Evolutionary conservation across 1,140 invertebrate species (phyloP).

Genomic region (Drosophila auraria): DNA sequence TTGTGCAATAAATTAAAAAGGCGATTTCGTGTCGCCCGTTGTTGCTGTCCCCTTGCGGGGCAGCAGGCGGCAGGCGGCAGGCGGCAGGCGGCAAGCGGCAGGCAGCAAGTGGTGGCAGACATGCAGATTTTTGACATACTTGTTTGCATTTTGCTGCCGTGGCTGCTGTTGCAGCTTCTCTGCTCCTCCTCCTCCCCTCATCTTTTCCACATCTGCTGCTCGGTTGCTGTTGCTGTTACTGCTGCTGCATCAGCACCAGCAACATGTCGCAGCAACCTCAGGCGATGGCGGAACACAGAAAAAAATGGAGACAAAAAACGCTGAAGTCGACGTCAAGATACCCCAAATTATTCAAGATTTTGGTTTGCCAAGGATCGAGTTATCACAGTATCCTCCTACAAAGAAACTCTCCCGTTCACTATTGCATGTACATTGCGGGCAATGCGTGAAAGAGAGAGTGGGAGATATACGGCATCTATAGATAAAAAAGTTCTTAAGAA

Average conservation of each 20-base stretch:
- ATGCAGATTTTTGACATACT: constrained; percentile 84
- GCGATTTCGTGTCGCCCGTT: constrained; percentile 76
- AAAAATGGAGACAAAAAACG: constrained; percentile 18
- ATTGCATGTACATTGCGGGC: no score
- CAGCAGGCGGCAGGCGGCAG: constrained; percentile 16
- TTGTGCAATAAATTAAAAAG: constrained; percentile 84
- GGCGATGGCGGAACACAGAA: constrained; percentile 43
- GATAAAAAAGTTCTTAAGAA: no score
- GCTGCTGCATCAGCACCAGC: constrained; percentile 58
- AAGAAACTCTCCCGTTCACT: no score
- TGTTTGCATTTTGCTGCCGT: constrained; percentile 82
- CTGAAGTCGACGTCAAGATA: constrained; percentile 22
- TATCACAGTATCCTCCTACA: no score
- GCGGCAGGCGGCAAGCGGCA: constrained; percentile 33
- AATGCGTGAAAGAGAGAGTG: no score
- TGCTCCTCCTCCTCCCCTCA: constrained; percentile 8
- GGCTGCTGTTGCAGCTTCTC: constrained; percentile 50
- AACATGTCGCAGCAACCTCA: constrained; percentile 70
- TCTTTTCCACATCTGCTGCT: constrained; percentile 28
- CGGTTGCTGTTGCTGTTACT: constrained; percentile 18
- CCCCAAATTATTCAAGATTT: not conserved
- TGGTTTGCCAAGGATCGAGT: no score
- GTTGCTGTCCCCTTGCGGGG: constrained; percentile 38
- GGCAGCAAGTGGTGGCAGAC: constrained; percentile 80
- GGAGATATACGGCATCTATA: no score